Evolutionary conservation across 1,140 invertebrate species (phyloP).

Genomic region (Laupala kohalensis): DNA sequence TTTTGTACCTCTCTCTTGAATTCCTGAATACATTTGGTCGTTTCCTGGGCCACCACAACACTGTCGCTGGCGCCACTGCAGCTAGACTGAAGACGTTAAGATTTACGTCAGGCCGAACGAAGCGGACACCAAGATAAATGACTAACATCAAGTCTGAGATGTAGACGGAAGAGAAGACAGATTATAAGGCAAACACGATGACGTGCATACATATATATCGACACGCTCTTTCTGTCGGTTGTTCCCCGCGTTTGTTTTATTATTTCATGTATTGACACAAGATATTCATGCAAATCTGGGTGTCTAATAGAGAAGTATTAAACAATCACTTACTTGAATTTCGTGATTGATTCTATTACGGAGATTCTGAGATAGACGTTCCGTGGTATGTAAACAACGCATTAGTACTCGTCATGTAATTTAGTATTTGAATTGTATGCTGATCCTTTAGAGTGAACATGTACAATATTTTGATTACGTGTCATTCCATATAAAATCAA

Average conservation of each 20-base stretch:
- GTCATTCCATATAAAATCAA: no score
- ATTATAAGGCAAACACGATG: not conserved
- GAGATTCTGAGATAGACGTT: no score
- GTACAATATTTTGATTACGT: no score
- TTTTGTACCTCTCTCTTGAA: no score
- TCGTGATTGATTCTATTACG: not conserved
- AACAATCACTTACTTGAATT: not conserved
- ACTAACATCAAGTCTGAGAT: not conserved
- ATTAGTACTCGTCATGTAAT: no score
- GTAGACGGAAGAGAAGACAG: not conserved
- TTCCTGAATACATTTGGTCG: no score
- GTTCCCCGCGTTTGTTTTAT: not conserved
- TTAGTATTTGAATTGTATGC: no score
- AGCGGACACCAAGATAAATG: not conserved
- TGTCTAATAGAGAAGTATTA: not conserved
- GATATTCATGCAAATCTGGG: not conserved
- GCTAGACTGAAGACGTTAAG: not conserved
- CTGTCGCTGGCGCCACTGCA: not conserved
- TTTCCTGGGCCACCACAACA: no score
- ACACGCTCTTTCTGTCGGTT: not conserved
- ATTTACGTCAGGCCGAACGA: not conserved
- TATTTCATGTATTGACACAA: not conserved
- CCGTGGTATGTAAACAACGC: no score
- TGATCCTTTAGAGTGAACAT: no score
- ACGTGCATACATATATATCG: not conserved